A percentile compares a stretch with the other conserved stretches of the same genome.
These are phyloP conservation scores for Emydura subglobosa DNA, from an alignment of 2,113 vertebrate species.

Conservation along the genomic window DNA sequence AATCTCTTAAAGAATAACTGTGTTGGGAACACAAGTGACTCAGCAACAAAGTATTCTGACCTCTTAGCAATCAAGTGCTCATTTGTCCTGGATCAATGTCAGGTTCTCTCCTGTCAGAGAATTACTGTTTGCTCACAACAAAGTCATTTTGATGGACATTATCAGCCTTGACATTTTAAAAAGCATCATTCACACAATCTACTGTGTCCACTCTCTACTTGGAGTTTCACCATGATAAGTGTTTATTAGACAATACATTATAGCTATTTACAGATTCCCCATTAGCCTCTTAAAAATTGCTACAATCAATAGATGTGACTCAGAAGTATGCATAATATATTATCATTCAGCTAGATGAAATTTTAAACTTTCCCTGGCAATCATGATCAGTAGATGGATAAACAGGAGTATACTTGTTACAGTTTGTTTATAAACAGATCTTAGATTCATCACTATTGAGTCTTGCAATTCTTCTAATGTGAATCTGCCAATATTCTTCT, in stretches of 20 bases:
- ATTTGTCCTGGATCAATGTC: constrained; percentile 41
- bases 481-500: not conserved
- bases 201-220: not conserved
- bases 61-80: constrained; percentile 15
- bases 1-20: constrained; percentile 32
- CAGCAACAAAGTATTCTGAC: constrained; percentile 21
- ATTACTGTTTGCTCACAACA: not conserved
- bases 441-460: constrained; percentile 37
- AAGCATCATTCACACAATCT: not conserved
- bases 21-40: constrained; percentile 42
- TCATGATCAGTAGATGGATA: not conserved
- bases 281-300: not conserved
- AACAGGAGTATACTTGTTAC: not conserved
- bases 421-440: constrained; percentile 7
- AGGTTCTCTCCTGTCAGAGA: not conserved
- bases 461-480: not conserved
- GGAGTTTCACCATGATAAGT: not conserved
- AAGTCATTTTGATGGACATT: not conserved
- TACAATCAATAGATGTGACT: not conserved
- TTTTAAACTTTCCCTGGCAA: constrained; percentile 16
- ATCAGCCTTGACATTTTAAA: not conserved
- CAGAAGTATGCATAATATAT: not conserved
- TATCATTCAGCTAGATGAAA: constrained; percentile 25
- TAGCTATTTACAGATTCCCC: not conserved
- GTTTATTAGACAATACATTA: constrained; percentile 8